Percentiles rank a stretch among this genome's conserved stretches.
Conservation (phyloP, 2,113 vertebrate species). For the Siniperca knerii region DNA sequence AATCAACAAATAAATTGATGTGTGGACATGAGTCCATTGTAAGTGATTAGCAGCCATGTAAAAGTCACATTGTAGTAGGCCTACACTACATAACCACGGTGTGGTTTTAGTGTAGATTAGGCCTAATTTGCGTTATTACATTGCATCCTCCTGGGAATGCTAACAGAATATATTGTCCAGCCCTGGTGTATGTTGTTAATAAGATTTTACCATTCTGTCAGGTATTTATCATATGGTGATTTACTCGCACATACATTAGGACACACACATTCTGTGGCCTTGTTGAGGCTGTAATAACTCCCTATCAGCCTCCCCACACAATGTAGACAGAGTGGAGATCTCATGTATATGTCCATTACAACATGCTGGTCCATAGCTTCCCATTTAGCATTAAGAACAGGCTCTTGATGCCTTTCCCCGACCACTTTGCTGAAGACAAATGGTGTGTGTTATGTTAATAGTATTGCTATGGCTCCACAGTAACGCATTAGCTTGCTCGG, state of each 20-base stretch:
- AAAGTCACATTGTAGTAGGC: too few relatives aligned
- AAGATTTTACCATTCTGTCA: neutral
- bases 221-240: neutral
- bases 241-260: too few relatives aligned
- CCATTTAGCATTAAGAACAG: constrained; percentile 36
- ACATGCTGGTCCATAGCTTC: constrained; percentile 23
- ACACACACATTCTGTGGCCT: neutral
- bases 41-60: neutral
- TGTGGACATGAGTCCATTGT: neutral
- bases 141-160: neutral
- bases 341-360: constrained; percentile 25
- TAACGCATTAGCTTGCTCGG: constrained; percentile 54
- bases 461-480: constrained; percentile 54
- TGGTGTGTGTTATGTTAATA: constrained; percentile 44
- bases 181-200: neutral
- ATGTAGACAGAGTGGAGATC: neutral
- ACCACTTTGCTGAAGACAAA: constrained; percentile 66
- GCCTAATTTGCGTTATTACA: neutral
- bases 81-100: neutral
- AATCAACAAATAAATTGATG: too few relatives aligned
- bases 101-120: neutral
- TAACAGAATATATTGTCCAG: neutral
- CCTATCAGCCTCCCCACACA: neutral
- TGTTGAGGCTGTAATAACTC: constrained; percentile 7
- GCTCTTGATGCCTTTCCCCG: constrained; percentile 52